Evolutionary conservation across 2,113 vertebrate species (phyloP).

Genomic region (Lasiurus cinereus): DNA sequence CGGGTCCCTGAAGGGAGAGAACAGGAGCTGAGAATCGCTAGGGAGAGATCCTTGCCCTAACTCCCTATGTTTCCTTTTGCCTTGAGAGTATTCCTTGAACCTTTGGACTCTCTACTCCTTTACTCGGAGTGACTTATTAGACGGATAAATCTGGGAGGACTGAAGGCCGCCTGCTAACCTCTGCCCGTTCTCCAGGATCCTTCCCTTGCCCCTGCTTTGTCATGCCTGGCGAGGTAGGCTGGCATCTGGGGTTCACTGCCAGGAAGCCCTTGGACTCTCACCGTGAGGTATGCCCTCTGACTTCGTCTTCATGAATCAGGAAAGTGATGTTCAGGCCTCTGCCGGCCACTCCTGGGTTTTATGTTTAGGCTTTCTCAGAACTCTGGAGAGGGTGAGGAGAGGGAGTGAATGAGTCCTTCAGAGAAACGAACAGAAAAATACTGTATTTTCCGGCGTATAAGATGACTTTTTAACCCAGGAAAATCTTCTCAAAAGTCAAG

Average conservation of each 20-base stretch:
- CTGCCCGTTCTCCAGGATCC: no score
- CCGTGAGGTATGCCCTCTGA: not conserved
- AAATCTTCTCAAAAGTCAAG: no score
- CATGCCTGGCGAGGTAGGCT: not conserved
- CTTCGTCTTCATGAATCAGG: not conserved
- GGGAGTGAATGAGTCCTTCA: not conserved
- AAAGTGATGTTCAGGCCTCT: not conserved
- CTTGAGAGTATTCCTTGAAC: no score
- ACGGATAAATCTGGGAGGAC: not conserved
- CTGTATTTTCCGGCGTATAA: no score
- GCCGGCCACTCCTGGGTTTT: not conserved
- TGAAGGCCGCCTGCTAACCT: fast-evolving
- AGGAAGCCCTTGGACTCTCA: not conserved
- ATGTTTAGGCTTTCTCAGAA: not conserved
- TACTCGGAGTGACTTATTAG: not conserved
- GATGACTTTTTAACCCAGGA: no score
- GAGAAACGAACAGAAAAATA: not conserved
- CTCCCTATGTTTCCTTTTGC: not conserved
- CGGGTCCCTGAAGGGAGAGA: not conserved
- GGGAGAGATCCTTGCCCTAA: not conserved
- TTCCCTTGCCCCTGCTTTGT: no score
- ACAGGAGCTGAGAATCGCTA: not conserved
- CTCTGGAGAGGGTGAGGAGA: not conserved
- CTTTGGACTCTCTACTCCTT: not conserved
- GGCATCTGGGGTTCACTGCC: not conserved